Evolutionary conservation across 2,797 vertebrate genomes (phyloP).

Genomic region (Lates japonicus): DNA sequence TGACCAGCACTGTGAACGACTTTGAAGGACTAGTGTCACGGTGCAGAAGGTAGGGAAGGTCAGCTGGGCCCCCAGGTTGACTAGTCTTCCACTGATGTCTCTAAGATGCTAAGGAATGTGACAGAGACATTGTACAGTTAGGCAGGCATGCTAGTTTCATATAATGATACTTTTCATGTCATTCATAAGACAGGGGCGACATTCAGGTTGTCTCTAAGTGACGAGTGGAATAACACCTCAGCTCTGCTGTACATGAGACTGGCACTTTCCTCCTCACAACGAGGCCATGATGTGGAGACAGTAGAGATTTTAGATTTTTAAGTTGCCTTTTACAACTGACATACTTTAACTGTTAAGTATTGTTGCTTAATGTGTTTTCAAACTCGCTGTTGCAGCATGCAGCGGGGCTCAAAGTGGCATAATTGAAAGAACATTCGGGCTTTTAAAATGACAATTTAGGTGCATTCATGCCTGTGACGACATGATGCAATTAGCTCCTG

Average conservation of each 20-base stretch:
- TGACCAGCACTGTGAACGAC: too few relatives aligned
- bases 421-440: not conserved
- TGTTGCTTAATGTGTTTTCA: not conserved
- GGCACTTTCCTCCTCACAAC: not conserved
- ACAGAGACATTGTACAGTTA: conserved; percentile 17
- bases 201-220: not conserved
- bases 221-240: not conserved
- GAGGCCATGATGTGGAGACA: not conserved
- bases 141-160: conserved; percentile 10
- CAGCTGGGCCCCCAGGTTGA: not conserved
- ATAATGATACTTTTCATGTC: conserved; percentile 16
- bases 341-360: not conserved
- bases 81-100: conserved; percentile 18
- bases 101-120: conserved; percentile 8
- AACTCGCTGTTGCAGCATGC: not conserved
- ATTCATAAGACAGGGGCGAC: not conserved
- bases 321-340: not conserved
- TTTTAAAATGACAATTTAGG: conserved; percentile 12
- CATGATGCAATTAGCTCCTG: conserved; percentile 29
- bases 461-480: not conserved
- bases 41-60: too few relatives aligned
- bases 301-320: not conserved
- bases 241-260: conserved; percentile 3
- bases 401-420: not conserved
- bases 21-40: too few relatives aligned